Conservation (phyloP, 2,113 vertebrate species). For the Urocolius indicus region DNA sequence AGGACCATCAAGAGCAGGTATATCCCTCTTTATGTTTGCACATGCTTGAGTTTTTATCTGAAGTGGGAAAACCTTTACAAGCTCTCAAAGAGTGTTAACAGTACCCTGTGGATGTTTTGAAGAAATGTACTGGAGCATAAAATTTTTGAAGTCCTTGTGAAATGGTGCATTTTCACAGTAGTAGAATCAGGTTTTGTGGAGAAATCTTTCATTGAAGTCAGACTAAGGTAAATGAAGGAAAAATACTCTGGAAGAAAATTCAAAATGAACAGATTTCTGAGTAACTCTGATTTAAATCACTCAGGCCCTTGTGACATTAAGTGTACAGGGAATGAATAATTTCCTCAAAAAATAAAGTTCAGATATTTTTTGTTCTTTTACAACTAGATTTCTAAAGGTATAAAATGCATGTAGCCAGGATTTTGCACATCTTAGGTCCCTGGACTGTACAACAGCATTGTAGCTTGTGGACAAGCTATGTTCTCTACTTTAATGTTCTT, state of each 20-base stretch:
- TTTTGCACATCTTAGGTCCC: background rate
- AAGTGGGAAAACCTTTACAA: background rate
- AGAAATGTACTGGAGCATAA: background rate
- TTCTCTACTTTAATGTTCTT: background rate
- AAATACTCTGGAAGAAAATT: background rate
- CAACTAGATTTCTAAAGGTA: background rate
- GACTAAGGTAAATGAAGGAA: background rate
- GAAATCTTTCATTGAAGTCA: background rate
- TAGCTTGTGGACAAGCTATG: background rate
- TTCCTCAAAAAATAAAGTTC: background rate
- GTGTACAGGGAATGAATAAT: background rate
- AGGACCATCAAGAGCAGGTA: background rate
- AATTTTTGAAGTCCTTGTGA: background rate
- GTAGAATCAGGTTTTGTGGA: background rate
- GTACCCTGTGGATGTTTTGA: background rate
- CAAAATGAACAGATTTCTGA: slow-evolving; percentile 1
- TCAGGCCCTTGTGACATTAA: background rate
- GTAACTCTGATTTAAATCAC: background rate
- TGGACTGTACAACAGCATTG: background rate
- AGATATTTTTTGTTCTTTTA: background rate
- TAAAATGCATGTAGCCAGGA: background rate
- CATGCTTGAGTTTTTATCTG: background rate
- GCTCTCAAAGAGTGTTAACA: background rate
- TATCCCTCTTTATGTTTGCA: background rate
- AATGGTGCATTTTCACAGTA: background rate